A percentile compares a stretch with the other conserved stretches of the same genome.
phyloP scores from a whole-genome alignment of 2,888 invertebrate genomes.

The Xanthorhoe designata region DNA sequence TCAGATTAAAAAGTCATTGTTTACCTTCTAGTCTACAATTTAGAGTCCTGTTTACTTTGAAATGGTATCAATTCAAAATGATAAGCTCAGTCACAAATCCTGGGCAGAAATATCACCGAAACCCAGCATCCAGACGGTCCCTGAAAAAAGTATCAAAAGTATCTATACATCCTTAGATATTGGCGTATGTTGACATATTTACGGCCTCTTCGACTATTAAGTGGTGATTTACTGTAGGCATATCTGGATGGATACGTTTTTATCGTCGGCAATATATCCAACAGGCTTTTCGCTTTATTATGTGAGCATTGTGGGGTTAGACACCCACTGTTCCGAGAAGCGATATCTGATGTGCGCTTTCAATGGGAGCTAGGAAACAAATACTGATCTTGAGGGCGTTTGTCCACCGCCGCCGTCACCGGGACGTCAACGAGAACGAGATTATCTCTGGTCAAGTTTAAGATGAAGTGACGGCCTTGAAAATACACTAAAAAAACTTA shows the following conservation, averaged over 20 bases:
- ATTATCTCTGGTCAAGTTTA: too few relatives aligned
- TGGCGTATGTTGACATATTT: slow-evolving; percentile 84
- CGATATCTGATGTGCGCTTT: slow-evolving; percentile 41
- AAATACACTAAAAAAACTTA: too few relatives aligned
- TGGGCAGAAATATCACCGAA: slow-evolving; percentile 20
- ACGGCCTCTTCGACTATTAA: slow-evolving; percentile 82
- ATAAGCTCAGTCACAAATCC: background rate
- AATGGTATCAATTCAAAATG: background rate
- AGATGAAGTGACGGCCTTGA: too few relatives aligned
- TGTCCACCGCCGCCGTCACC: too few relatives aligned
- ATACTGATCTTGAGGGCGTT: background rate
- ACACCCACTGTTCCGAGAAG: slow-evolving; percentile 35
- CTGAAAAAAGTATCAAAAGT: slow-evolving; percentile 67
- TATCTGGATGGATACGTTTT: slow-evolving; percentile 85
- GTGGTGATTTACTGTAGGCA: slow-evolving; percentile 83
- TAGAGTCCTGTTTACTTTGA: background rate
- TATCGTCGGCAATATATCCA: slow-evolving; percentile 82
- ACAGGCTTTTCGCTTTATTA: slow-evolving; percentile 74
- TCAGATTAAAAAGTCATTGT: too few relatives aligned
- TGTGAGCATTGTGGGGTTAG: slow-evolving; percentile 63
- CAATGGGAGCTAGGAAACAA: slow-evolving; percentile 5
- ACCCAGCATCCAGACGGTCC: slow-evolving; percentile 31
- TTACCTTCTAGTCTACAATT: too few relatives aligned
- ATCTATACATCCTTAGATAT: slow-evolving; percentile 80
- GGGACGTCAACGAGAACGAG: too few relatives aligned